Evolutionary conservation across 2,113 vertebrate species (phyloP).

Genomic region (Plecturocebus donacophilus): DNA sequence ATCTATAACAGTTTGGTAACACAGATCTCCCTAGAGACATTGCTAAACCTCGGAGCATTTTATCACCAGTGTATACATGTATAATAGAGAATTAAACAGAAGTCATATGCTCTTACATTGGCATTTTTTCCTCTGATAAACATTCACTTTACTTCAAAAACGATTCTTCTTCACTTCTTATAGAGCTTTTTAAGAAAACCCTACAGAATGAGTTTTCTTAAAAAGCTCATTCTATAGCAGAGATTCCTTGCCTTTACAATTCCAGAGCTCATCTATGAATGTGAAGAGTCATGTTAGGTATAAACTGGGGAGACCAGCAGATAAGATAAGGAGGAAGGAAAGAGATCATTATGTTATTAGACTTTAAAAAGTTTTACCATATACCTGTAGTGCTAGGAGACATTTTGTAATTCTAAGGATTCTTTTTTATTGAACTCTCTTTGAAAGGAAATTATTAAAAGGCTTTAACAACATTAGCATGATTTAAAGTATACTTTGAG

Average conservation of each 20-base stretch:
- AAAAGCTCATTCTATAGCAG: neutral
- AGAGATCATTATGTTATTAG: conserved; percentile 20
- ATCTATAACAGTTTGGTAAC: neutral
- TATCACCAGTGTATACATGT: neutral
- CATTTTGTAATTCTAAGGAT: conserved; percentile 45
- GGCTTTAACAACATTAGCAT: conserved; percentile 43
- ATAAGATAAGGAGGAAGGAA: neutral
- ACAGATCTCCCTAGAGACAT: neutral
- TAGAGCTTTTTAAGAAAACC: no score
- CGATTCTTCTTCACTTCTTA: conserved; percentile 40
- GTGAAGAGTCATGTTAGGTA: conserved; percentile 22
- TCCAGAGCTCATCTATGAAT: neutral
- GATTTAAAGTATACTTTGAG: conserved; percentile 49
- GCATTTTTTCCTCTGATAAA: neutral
- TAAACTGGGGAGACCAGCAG: neutral
- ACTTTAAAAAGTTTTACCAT: conserved; percentile 16
- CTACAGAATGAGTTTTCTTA: no score
- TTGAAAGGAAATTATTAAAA: conserved; percentile 60
- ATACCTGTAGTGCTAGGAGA: conserved; percentile 45
- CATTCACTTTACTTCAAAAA: conserved; percentile 27
- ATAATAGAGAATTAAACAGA: conserved; percentile 29
- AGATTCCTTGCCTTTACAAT: neutral
- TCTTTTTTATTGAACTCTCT: conserved; percentile 1
- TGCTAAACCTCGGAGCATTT: conserved; percentile 22
- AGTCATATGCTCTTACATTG: neutral